Evolutionary conservation across 2,888 invertebrate species (phyloP).

Genomic region (Tetanocera ferruginea): DNA sequence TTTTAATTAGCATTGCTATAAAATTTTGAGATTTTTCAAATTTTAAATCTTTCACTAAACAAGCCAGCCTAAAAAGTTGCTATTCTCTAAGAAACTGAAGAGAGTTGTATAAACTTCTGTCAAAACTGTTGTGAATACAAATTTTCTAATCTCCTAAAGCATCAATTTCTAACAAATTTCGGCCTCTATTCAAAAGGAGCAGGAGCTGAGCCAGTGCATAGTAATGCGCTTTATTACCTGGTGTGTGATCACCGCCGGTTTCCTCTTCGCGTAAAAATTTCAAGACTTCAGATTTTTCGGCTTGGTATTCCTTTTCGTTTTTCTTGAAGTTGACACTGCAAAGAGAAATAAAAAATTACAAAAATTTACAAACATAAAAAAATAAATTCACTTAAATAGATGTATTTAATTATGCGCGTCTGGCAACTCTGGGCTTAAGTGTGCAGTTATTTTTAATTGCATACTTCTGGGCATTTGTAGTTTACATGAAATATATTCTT

Average conservation of each 20-base stretch:
- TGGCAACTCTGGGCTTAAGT: neutral
- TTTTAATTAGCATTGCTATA: neutral
- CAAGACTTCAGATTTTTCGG: slow-evolving; percentile 89
- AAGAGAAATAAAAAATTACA: slow-evolving; percentile 40
- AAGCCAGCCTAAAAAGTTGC: too few relatives aligned
- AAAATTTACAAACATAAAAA: neutral
- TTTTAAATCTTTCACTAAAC: too few relatives aligned
- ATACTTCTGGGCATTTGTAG: neutral
- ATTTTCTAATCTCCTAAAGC: slow-evolving; percentile 54
- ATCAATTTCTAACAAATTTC: slow-evolving; percentile 61
- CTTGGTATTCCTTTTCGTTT: slow-evolving; percentile 90
- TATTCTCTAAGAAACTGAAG: too few relatives aligned
- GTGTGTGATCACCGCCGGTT: slow-evolving; percentile 79
- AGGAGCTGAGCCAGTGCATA: slow-evolving; percentile 63
- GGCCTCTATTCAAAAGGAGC: slow-evolving; percentile 60
- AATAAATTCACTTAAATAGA: neutral
- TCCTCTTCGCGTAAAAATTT: slow-evolving; percentile 92
- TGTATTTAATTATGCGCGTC: neutral
- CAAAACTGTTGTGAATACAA: neutral
- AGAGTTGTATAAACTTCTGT: too few relatives aligned
- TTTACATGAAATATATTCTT: neutral
- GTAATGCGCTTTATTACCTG: slow-evolving; percentile 73
- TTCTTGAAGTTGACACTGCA: slow-evolving; percentile 95
- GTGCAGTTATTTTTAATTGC: neutral
- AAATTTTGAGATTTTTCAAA: neutral